Evolutionary conservation across 2,797 vertebrate genomes (phyloP).

Genomic region (Myoxocephalus aenaeus): DNA sequence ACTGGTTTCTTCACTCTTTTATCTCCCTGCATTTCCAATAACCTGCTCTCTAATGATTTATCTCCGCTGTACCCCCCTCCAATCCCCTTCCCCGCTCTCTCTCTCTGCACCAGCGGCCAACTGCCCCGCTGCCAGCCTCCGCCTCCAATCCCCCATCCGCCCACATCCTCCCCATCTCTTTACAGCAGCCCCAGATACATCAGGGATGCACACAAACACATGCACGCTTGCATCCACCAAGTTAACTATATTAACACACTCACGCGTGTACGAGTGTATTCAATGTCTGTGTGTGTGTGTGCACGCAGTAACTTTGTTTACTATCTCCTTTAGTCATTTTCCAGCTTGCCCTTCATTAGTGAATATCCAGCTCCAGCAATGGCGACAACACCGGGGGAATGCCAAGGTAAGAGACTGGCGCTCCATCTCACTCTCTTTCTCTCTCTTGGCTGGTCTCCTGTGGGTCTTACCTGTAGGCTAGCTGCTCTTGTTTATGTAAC

Average conservation of each 20-base stretch:
- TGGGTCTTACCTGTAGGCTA: constrained; percentile 81
- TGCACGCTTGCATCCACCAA: constrained; percentile 51
- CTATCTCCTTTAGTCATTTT: constrained; percentile 74
- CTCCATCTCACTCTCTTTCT: constrained; percentile 51
- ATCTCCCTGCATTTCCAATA: constrained; percentile 92
- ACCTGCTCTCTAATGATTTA: constrained; percentile 92
- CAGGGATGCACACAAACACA: constrained; percentile 63
- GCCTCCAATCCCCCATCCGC: constrained; percentile 70
- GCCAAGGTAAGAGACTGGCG: constrained; percentile 61
- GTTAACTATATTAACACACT: constrained; percentile 59
- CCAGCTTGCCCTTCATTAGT: constrained; percentile 70
- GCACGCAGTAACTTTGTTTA: constrained; percentile 65
- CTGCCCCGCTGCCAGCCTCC: constrained; percentile 73
- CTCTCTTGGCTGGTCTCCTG: constrained; percentile 69
- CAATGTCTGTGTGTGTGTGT: constrained; percentile 2
- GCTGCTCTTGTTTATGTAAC: constrained; percentile 80
- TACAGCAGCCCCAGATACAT: constrained; percentile 66
- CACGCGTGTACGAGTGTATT: constrained; percentile 34
- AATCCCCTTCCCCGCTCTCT: constrained; percentile 55
- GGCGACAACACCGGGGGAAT: constrained; percentile 70
- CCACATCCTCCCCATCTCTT: constrained; percentile 75
- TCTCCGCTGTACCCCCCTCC: constrained; percentile 72
- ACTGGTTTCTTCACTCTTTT: constrained; percentile 94
- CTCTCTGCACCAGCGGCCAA: constrained; percentile 75
- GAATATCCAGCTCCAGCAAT: constrained; percentile 65